phyloP scores from a whole-genome alignment of 2,888 invertebrate species.

The Pegoplata infirma region DNA sequence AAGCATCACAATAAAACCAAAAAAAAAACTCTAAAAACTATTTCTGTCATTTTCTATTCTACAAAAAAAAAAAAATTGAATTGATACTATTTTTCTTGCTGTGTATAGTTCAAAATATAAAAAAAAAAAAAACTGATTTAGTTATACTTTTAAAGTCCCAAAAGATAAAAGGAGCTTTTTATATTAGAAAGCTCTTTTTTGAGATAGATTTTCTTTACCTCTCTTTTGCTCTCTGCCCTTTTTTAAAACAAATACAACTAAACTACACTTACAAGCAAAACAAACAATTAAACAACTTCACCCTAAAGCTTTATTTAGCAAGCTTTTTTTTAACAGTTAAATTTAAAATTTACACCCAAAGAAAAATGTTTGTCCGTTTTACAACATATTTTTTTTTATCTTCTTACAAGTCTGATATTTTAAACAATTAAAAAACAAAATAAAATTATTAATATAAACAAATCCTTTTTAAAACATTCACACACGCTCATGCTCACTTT shows the following conservation, averaged over 20 bases:
- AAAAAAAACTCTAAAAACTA: slow-evolving; percentile 53
- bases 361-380: slow-evolving; percentile 37
- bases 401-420: slow-evolving; percentile 50
- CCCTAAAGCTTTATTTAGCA: slow-evolving; percentile 29
- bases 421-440: slow-evolving; percentile 59
- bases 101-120: slow-evolving; percentile 60
- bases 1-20: slow-evolving; percentile 77
- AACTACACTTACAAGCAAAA: slow-evolving; percentile 21
- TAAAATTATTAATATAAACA: slow-evolving; percentile 63
- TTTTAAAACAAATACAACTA: slow-evolving; percentile 32
- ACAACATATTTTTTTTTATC: not conserved
- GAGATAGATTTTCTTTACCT: slow-evolving; percentile 39
- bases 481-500: slow-evolving; percentile 79
- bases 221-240: slow-evolving; percentile 45
- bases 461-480: slow-evolving; percentile 75
- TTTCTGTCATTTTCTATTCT: slow-evolving; percentile 68
- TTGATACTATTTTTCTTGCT: slow-evolving; percentile 45
- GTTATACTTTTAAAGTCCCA: no score
- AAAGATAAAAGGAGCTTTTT: slow-evolving; percentile 33
- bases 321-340: slow-evolving; percentile 48
- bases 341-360: slow-evolving; percentile 29
- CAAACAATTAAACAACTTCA: slow-evolving; percentile 32
- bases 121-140: slow-evolving; percentile 52
- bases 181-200: slow-evolving; percentile 27
- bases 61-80: slow-evolving; percentile 59